Evolutionary conservation across 2,888 invertebrate genomes (phyloP).

Genomic region (Melinopterus prodromus): DNA sequence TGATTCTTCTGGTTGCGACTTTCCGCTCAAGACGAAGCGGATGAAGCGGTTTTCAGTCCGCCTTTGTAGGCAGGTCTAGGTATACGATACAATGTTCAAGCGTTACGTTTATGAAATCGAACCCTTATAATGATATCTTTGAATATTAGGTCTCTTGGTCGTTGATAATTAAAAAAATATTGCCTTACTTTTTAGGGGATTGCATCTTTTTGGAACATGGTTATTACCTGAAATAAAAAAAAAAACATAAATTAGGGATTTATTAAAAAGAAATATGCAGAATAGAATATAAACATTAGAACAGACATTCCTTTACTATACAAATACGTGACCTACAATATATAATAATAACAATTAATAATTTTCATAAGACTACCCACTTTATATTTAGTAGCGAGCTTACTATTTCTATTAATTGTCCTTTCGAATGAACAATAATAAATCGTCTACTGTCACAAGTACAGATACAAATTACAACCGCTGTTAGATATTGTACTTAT

Average conservation of each 20-base stretch:
- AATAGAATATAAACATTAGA: neutral
- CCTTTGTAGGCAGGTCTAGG: neutral
- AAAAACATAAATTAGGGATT: neutral
- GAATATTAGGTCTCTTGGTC: too few species aligned
- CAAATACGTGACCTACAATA: neutral
- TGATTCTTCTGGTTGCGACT: neutral
- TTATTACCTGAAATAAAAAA: neutral
- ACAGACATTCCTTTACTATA: neutral
- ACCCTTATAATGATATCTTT: neutral
- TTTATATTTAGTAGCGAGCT: neutral
- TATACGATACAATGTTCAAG: neutral
- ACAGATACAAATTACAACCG: neutral
- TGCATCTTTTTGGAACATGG: neutral
- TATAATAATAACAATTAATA: neutral
- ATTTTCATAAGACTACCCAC: neutral
- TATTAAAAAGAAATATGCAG: neutral
- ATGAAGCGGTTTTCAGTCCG: neutral
- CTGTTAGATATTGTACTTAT: neutral
- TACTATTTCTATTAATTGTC: neutral
- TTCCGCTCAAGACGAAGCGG: neutral
- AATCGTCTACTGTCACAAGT: neutral
- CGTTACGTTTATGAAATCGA: neutral
- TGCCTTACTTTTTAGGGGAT: neutral
- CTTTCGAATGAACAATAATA: neutral
- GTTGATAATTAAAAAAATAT: too few species aligned